Evolutionary conservation across 2,113 vertebrate genomes (phyloP).

Genomic region (Pavo muticus): DNA sequence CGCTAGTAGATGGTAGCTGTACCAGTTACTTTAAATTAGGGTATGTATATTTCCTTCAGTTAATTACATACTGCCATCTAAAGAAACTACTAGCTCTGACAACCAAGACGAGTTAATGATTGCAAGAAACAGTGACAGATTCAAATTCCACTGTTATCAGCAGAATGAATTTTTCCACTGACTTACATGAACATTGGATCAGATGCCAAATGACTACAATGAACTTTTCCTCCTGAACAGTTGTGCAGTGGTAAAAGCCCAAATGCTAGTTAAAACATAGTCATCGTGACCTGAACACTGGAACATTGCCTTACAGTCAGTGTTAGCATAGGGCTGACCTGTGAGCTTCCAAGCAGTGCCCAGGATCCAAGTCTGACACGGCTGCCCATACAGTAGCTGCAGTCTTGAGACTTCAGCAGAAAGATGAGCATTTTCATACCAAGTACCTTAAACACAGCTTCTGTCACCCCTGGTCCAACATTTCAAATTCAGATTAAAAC

Average conservation of each 20-base stretch:
- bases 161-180: slow-evolving; percentile 35
- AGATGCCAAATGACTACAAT: neutral
- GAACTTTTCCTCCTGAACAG: neutral
- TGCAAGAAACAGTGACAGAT: neutral
- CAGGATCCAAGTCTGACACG: fast-evolving
- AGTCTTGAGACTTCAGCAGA: neutral
- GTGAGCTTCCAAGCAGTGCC: neutral
- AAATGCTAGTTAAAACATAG: neutral
- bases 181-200: neutral
- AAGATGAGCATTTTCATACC: neutral
- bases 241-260: neutral
- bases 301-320: neutral
- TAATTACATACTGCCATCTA: neutral
- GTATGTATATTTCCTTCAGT: neutral
- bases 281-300: neutral
- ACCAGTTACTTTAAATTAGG: neutral
- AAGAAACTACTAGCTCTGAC: neutral
- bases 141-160: slow-evolving; percentile 43
- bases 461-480: neutral
- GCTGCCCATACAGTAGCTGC: neutral
- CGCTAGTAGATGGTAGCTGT: neutral
- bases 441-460: neutral
- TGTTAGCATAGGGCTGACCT: neutral
- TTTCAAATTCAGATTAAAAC: neutral
- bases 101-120: slow-evolving; percentile 34